phyloP scores from a whole-genome alignment of 23 tunicate genomes.

The Pegea sp. region DNA sequence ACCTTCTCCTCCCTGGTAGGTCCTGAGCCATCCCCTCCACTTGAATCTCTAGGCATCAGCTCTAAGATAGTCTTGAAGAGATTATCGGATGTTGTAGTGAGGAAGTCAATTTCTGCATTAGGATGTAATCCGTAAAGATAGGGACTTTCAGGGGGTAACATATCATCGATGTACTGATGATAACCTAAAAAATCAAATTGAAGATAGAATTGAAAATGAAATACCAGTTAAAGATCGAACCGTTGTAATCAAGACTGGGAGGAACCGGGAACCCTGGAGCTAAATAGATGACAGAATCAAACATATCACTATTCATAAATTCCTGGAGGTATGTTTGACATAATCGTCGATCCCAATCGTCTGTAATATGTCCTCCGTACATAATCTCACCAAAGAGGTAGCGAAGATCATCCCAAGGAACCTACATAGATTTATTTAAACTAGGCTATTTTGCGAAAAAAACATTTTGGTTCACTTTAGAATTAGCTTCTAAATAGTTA shows the following conservation, averaged over 20 bases:
- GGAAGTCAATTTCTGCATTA: constrained; percentile 90
- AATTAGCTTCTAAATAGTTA: constrained; percentile 90
- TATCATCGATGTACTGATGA: constrained; percentile 89
- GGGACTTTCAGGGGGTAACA: constrained; percentile 90
- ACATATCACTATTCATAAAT: constrained; percentile 91
- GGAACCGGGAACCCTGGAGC: constrained; percentile 94
- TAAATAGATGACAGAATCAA: constrained; percentile 60
- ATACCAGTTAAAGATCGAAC: constrained; percentile 3
- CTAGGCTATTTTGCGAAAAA: not conserved
- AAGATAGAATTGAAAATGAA: not conserved
- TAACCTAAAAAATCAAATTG: constrained; percentile 26
- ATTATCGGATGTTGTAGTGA: constrained; percentile 86
- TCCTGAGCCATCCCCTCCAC: constrained; percentile 73
- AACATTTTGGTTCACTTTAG: constrained; percentile 18
- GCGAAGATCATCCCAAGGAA: constrained; percentile 95
- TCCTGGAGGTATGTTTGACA: constrained; percentile 88
- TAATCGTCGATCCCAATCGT: constrained; percentile 91
- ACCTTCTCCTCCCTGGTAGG: constrained; percentile 93
- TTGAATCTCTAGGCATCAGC: constrained; percentile 74
- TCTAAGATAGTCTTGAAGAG: constrained; percentile 84
- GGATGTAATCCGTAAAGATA: constrained; percentile 93
- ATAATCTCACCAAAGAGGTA: constrained; percentile 95
- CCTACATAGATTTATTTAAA: constrained; percentile 14
- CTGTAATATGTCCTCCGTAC: constrained; percentile 99
- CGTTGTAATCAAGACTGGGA: constrained; percentile 64